A percentile compares a stretch with the other conserved stretches of the same genome.
Evolutionary conservation across 2,113 vertebrate species (phyloP).

Genomic region (Oreotrochilus melanogaster): DNA sequence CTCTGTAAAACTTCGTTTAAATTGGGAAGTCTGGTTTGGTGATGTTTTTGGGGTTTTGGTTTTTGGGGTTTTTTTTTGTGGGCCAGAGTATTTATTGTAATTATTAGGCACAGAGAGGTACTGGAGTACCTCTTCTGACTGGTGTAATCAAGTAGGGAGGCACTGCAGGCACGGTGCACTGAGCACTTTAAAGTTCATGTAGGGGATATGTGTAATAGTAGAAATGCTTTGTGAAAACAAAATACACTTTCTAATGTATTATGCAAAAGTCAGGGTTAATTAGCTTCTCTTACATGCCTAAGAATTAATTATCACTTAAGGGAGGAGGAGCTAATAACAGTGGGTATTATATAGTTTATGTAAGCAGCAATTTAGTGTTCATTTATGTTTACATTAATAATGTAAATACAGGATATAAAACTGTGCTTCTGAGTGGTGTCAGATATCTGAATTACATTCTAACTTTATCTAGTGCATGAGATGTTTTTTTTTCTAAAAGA

Average conservation of each 20-base stretch:
- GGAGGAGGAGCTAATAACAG: constrained; percentile 19
- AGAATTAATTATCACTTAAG: constrained; percentile 51
- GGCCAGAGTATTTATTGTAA: background rate
- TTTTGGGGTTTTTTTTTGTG: background rate
- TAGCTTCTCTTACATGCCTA: constrained; percentile 17
- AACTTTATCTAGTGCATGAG: background rate
- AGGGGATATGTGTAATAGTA: background rate
- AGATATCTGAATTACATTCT: background rate
- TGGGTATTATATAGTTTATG: constrained; percentile 34
- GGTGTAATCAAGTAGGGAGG: background rate
- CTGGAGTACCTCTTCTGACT: background rate
- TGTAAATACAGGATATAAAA: constrained; percentile 24
- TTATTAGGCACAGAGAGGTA: background rate
- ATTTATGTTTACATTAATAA: constrained; percentile 34
- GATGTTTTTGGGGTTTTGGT: background rate
- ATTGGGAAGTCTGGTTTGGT: background rate
- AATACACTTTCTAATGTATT: constrained; percentile 32
- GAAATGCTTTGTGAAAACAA: constrained; percentile 33
- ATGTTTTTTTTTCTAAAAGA: background rate
- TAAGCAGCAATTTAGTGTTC: constrained; percentile 48
- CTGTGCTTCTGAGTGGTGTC: background rate
- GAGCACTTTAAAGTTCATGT: background rate
- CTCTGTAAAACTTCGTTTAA: background rate
- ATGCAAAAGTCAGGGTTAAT: constrained; percentile 45
- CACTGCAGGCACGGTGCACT: background rate